Evolutionary conservation across 2,888 invertebrate genomes (phyloP).

Genomic region (Drosophila nigricruria): DNA sequence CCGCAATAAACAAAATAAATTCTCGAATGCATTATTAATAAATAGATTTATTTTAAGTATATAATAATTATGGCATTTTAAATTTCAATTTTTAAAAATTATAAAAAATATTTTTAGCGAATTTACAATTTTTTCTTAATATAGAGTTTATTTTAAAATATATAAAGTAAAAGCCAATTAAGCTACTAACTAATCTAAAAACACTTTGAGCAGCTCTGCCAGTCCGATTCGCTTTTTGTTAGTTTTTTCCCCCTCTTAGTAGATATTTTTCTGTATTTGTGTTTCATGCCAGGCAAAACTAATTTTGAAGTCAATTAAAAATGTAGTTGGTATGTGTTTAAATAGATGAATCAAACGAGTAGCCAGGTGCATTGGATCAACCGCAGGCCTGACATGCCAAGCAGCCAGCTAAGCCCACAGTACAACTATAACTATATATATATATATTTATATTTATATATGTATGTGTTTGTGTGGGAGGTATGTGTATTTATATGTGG

Average conservation of each 20-base stretch:
- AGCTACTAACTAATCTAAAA: background rate
- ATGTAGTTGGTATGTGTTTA: slow-evolving; percentile 39
- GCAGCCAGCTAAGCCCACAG: slow-evolving; percentile 4
- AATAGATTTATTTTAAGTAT: too few species aligned
- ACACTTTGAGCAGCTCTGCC: slow-evolving; percentile 1
- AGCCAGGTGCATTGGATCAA: slow-evolving; percentile 18
- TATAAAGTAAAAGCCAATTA: background rate
- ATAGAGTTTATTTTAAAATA: too few species aligned
- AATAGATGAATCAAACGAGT: slow-evolving; percentile 26
- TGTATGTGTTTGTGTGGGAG: background rate
- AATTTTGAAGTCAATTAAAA: slow-evolving; percentile 76
- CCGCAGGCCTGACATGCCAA: slow-evolving; percentile 20
- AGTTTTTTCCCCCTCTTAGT: slow-evolving; percentile 4
- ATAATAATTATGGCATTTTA: too few species aligned
- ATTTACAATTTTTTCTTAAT: too few species aligned
- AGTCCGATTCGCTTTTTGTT: slow-evolving; percentile 1
- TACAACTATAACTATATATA: background rate
- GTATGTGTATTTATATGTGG: slow-evolving; percentile 11
- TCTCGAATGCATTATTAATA: too few species aligned
- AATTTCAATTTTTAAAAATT: too few species aligned
- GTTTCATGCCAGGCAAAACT: slow-evolving; percentile 62
- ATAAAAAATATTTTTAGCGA: too few species aligned
- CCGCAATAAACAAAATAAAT: too few species aligned
- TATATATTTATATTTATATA: background rate
- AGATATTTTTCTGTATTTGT: slow-evolving; percentile 29